Percentiles rank a stretch among this genome's conserved stretches.
These are phyloP conservation scores for Ectemnius cavifrons DNA, from an alignment of 2,888 invertebrate genomes.

Conservation along the genomic window DNA sequence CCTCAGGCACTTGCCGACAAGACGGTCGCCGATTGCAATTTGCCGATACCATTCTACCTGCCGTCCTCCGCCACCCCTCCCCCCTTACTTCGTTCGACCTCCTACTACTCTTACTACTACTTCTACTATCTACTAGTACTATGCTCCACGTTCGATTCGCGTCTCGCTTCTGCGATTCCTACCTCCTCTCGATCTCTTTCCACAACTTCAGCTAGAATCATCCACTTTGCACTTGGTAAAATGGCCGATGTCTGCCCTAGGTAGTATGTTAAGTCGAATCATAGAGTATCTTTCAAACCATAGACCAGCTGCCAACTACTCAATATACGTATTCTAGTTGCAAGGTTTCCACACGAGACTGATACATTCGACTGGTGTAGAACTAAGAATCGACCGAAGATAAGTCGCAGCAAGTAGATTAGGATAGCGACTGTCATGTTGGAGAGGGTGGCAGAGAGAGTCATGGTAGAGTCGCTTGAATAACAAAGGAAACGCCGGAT, in stretches of 20 bases:
- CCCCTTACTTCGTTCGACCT: conserved; percentile 29
- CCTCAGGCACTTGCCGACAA: conserved; percentile 69
- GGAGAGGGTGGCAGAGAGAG: no score
- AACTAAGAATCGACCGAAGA: no score
- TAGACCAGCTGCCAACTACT: conserved; percentile 52
- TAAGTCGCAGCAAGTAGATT: no score
- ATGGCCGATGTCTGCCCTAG: conserved; percentile 54
- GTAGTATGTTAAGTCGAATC: conserved; percentile 47
- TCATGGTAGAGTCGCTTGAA: no score
- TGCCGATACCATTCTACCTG: conserved; percentile 75
- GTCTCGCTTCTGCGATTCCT: background rate
- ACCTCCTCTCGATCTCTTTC: conserved; percentile 11
- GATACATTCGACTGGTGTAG: no score
- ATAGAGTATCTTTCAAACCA: conserved; percentile 56
- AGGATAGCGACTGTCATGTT: no score
- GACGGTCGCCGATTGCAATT: conserved; percentile 74
- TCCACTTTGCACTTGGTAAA: conserved; percentile 40
- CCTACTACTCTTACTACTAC: conserved; percentile 9
- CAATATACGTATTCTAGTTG: conserved; percentile 55
- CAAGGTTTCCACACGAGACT: conserved; percentile 14
- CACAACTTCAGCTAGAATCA: conserved; percentile 16
- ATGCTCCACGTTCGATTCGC: background rate
- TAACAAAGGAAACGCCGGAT: background rate
- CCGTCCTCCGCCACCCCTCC: conserved; percentile 58
- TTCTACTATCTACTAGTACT: conserved; percentile 4